Base-by-base conservation (phyloP, 2,113 vertebrate genomes). In the Psittacara wagleri region DNA sequence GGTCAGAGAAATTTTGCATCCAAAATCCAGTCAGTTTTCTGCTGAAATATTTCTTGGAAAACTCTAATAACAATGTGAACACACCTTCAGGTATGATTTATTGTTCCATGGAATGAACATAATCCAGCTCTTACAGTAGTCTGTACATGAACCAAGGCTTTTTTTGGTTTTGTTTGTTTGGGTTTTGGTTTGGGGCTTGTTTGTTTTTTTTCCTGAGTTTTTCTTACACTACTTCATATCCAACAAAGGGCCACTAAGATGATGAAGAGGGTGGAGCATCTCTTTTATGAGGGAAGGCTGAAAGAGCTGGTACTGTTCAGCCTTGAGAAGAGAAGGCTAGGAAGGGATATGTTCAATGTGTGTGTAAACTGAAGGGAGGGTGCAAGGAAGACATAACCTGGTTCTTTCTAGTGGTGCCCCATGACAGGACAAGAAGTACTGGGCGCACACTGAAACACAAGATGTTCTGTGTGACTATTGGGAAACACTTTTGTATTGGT, bases 181-280 rank as follows among this genome's bases (percentile, higher is more conserved):
- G 19, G 49, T 49, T 25, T 49, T 52, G 49, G 24, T 51, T 49
- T 49, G 49, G 51, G 11, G 8, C 33, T 57, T 33, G 29, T 24
- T 49, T 51, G 1, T 4, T 10, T 28, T 35, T 61, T 27, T 63
- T 2, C 1, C 6, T 4, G 20, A 48, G 7, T 48, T 44, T 4
- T 44, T 63, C 51, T 92, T 74, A 19, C 6, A 41, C 9, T 57
- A 22, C 19, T 57, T 57, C 55, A 57, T n/a, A n/a, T 57, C 28
- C 28, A 55, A 5, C 39, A 22, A 73, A 33, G 11, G 22, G 31
- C 23, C 31, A 61, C 43, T 12, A 12, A 59, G 33, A 14, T n/a
- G 20, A 59, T 23, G 55, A n/a, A 59, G 20, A 13, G 33, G 33
- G 33, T n/a, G 19, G 55, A 55, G 4, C 24, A 31, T 43, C 7